Evolutionary conservation across 2,113 vertebrate genomes (phyloP), one percentile per base, ranked within the genome.

Genomic region (Turdus rufiventris): DNA sequence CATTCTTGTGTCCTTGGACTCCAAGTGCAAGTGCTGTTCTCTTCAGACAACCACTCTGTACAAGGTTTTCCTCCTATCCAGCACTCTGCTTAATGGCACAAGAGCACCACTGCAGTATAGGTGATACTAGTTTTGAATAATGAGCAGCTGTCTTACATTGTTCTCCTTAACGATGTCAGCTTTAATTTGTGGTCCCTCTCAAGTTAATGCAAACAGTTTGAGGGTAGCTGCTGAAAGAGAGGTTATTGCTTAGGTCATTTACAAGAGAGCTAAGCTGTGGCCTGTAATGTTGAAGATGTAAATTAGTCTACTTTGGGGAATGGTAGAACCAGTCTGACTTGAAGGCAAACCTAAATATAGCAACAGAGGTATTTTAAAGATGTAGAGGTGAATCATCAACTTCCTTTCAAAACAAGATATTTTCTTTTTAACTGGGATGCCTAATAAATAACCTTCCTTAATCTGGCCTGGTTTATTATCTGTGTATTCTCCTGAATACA

Each of bases 281-380:
- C 51, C 43, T 92, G 1, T 93, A 89, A 85, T 0, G 1, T 68
- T 81, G 31, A 66, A 94, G 83, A 95, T 96, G 74, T 85, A 93
- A 96, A 96, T 93, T 61, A 94, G 66, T 43, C 81, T 94, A 7
- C 74, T 70, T 89, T 92, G 91, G 60, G 54, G 84, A 88, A 56
- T 18, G 67, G 38, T 75, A 72, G 74, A 85, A 85, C 85, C 12
- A 24, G 45, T 85, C 62, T 89, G 71, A 80, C 73, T 93, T 95
- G 80, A 89, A 94, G 88, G 71, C 57, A 91, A 86, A 85, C 50
- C 83, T 96, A 94, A 95, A 93, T 91, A 92, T 92, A 97, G 80
- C 40, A 60, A 36, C 51, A 93, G 66, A 94, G 75, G 47, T 63
- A 53, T 73, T 61, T 67, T 45, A 38, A 74, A 79, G 82, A 63